phyloP scores from a whole-genome alignment of 2,888 invertebrate species.

The Branchipolynoe longqiensis region DNA sequence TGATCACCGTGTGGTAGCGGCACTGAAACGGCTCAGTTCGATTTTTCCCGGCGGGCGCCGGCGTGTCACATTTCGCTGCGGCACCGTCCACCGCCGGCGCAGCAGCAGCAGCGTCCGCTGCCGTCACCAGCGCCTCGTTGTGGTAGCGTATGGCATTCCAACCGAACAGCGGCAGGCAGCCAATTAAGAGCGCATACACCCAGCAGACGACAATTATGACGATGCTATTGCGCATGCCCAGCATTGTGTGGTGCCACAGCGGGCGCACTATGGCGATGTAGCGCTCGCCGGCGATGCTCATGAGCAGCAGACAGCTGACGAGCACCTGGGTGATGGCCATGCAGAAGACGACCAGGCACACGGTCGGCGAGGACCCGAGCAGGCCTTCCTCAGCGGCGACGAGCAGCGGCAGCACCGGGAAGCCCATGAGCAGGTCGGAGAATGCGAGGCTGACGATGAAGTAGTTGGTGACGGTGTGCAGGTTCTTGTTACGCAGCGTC shows the following conservation, averaged over 20 bases:
- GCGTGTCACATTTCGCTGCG: neutral
- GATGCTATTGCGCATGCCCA: slow-evolving; percentile 68
- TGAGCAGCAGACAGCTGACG: slow-evolving; percentile 66
- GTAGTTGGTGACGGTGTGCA: slow-evolving; percentile 64
- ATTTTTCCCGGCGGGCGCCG: too few species aligned
- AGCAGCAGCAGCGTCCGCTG: neutral
- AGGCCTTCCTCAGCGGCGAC: slow-evolving; percentile 63
- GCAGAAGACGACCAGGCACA: slow-evolving; percentile 62
- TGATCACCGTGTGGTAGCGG: slow-evolving; percentile 62
- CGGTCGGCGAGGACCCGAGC: slow-evolving; percentile 54
- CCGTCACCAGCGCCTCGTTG: neutral
- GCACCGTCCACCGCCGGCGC: too few species aligned
- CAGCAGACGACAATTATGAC: slow-evolving; percentile 69
- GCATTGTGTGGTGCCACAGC: slow-evolving; percentile 69
- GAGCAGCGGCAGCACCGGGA: slow-evolving; percentile 61
- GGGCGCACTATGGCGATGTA: slow-evolving; percentile 73
- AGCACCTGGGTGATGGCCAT: slow-evolving; percentile 59
- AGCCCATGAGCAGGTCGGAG: slow-evolving; percentile 63
- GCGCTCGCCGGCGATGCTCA: slow-evolving; percentile 74
- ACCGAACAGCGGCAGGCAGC: slow-evolving; percentile 73
- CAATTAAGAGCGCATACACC: slow-evolving; percentile 69
- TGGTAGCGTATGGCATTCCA: slow-evolving; percentile 69
- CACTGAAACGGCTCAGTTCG: too few species aligned
- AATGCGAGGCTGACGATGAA: slow-evolving; percentile 61
- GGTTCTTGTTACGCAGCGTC: slow-evolving; percentile 52